Evolutionary conservation across 1,140 invertebrate species (phyloP), one percentile per base, ranked within the genome.

Genomic region (Micrasema longulum): DNA sequence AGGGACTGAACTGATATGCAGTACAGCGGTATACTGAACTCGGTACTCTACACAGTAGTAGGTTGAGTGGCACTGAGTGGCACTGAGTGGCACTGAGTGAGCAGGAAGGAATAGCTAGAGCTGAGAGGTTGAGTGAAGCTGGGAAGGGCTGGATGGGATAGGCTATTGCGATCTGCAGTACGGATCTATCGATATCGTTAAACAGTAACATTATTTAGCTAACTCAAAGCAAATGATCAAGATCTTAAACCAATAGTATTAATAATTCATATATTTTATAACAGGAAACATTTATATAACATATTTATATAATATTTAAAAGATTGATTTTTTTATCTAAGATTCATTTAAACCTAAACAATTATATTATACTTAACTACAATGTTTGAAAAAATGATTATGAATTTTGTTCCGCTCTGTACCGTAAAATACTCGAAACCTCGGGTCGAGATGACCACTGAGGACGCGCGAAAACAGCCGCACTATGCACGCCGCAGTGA

Each of bases 241-340:
- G 73, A 68, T 71, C 72, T 76, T 50, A 76, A 76, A 76, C 47
- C 47, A 65, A 71, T 72, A 43, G 47, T 70, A 73, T 76, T 83
- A 80, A 83, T 85, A 85, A 84, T 85, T 81, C 84, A 84, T 85
- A 84, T 84, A 64, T 83, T 80, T 85, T 82, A 82, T 85, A 85
- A 85, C 84, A 85, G 83, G 83, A 84, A 85, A 85, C 84, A 85
- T 85, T 85, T 84, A 85, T 85, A 85, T 85, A 85, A 85, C 83
- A 83, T 85, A 85, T 85, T 85, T 85, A 84, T 84, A 85, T 84
- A 84, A 84, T 84, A 84, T 85, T 85, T 83, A 85, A 85, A 85
- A 81, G 82, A 83, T 85, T 82, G 83, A 71, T 76, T 76, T 74
- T 68, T 71, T 85, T 85, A 85, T 81, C 83, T 85, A 85, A 84